Evolutionary conservation across 2,113 vertebrate species (phyloP).

Genomic region (Vimba vimba): DNA sequence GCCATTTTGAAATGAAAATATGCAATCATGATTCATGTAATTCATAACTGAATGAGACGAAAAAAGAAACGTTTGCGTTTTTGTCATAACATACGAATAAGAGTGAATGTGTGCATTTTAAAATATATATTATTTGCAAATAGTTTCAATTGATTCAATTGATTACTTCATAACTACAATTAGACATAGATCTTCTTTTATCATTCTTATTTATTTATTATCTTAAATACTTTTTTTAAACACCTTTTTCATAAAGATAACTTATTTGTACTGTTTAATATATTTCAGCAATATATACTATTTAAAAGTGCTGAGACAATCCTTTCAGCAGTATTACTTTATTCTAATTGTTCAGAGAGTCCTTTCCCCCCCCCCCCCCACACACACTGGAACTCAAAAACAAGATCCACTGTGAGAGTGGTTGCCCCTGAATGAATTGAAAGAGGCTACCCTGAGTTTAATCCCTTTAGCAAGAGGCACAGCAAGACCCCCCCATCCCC

Average conservation of each 20-base stretch:
- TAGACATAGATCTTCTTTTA: too few species aligned
- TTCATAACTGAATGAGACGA: too few species aligned
- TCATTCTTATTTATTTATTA: too few species aligned
- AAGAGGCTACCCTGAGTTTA: constrained; percentile 46
- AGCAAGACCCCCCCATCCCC: constrained; percentile 13
- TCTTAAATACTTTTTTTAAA: too few species aligned
- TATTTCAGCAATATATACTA: background rate
- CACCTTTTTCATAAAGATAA: background rate
- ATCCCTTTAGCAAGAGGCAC: constrained; percentile 46
- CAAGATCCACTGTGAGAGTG: background rate
- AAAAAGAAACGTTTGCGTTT: too few species aligned
- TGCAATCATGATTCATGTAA: too few species aligned
- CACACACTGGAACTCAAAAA: background rate
- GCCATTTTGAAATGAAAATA: too few species aligned
- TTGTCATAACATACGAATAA: too few species aligned
- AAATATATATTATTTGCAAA: too few species aligned
- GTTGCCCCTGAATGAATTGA: background rate
- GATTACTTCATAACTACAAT: too few species aligned
- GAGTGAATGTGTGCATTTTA: too few species aligned
- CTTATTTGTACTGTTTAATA: background rate
- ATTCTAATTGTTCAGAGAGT: background rate
- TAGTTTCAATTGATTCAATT: too few species aligned
- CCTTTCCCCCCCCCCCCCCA: fast-evolving
- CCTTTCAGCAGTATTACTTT: background rate
- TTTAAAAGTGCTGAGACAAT: background rate